These are phyloP conservation scores for Mola mola DNA, from an alignment of 2,113 vertebrate species.

Conservation along the genomic window DNA sequence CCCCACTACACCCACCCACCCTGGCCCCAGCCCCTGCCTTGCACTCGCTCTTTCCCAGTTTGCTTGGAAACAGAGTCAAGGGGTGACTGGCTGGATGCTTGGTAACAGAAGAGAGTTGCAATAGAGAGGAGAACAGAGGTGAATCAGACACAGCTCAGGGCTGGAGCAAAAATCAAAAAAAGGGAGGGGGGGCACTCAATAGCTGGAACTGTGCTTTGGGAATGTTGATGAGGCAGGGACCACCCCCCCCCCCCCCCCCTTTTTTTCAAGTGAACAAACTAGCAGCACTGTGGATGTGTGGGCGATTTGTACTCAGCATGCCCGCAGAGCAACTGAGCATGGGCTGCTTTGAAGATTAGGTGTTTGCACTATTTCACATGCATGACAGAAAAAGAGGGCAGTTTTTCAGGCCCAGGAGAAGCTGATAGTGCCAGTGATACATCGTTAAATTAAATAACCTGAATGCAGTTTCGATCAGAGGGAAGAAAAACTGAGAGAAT, in stretches of 20 bases:
- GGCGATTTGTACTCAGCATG: constrained; percentile 70
- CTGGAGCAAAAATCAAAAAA: constrained; percentile 61
- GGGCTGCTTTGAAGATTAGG: constrained; percentile 76
- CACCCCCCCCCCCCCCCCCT: background rate
- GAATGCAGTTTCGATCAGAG: constrained; percentile 58
- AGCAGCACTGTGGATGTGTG: constrained; percentile 69
- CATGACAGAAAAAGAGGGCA: constrained; percentile 39
- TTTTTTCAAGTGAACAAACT: constrained; percentile 60
- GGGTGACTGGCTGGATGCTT: constrained; percentile 64
- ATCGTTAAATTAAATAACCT: constrained; percentile 65
- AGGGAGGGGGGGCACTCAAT: constrained; percentile 50
- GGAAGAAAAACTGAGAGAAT: constrained; percentile 25
- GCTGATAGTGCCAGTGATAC: constrained; percentile 50
- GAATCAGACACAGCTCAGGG: constrained; percentile 64
- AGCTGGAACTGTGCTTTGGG: constrained; percentile 61
- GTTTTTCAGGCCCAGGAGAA: constrained; percentile 58
- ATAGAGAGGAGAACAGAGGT: constrained; percentile 44
- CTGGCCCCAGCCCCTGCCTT: constrained; percentile 42
- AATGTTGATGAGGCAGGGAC: constrained; percentile 79
- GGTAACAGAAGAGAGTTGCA: constrained; percentile 60
- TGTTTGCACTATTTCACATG: constrained; percentile 74
- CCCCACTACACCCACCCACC: background rate
- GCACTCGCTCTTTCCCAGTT: constrained; percentile 62
- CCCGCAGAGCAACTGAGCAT: constrained; percentile 62
- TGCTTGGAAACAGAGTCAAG: constrained; percentile 74